These are phyloP conservation scores for Chelon labrosus DNA, from an alignment of 2,797 vertebrate genomes.

Conservation along the genomic window DNA sequence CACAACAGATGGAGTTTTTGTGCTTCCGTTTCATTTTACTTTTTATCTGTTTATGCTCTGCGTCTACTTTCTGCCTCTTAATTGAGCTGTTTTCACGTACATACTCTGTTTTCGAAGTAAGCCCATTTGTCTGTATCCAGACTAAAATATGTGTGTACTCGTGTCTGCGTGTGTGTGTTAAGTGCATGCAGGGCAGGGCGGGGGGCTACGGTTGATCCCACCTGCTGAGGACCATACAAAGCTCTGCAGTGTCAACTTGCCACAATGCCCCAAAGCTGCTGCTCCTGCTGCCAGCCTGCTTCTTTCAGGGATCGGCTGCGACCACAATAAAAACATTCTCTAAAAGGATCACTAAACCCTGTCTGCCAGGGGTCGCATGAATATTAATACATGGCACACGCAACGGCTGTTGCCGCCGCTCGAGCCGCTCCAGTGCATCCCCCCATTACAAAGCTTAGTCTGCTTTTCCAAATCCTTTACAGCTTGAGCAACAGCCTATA, in stretches of 20 bases:
- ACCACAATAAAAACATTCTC: constrained; percentile 54
- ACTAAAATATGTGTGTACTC: constrained; percentile 11
- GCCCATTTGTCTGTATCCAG: neutral
- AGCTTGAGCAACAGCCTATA: constrained; percentile 27
- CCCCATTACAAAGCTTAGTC: constrained; percentile 37
- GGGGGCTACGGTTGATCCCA: constrained; percentile 53
- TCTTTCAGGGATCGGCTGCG: constrained; percentile 41
- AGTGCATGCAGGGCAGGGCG: neutral
- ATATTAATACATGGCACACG: constrained; percentile 69
- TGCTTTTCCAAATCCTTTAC: constrained; percentile 33
- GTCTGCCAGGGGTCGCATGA: constrained; percentile 65
- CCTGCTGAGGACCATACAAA: constrained; percentile 72
- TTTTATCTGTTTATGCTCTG: constrained; percentile 1
- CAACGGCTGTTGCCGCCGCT: constrained; percentile 44
- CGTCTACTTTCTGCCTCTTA: constrained; percentile 19
- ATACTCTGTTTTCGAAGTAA: neutral
- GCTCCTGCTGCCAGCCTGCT: constrained; percentile 60
- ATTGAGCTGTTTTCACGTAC: neutral
- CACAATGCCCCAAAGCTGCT: constrained; percentile 68
- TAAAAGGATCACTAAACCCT: constrained; percentile 47
- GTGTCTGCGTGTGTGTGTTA: constrained; percentile 2
- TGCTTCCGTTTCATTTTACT: constrained; percentile 3
- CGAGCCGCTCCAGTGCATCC: constrained; percentile 25
- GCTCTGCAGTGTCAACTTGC: constrained; percentile 54
- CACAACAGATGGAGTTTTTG: constrained; percentile 58